These are phyloP conservation scores for Felis chaus DNA, from an alignment of 2,113 vertebrate species.

Conservation along the genomic window DNA sequence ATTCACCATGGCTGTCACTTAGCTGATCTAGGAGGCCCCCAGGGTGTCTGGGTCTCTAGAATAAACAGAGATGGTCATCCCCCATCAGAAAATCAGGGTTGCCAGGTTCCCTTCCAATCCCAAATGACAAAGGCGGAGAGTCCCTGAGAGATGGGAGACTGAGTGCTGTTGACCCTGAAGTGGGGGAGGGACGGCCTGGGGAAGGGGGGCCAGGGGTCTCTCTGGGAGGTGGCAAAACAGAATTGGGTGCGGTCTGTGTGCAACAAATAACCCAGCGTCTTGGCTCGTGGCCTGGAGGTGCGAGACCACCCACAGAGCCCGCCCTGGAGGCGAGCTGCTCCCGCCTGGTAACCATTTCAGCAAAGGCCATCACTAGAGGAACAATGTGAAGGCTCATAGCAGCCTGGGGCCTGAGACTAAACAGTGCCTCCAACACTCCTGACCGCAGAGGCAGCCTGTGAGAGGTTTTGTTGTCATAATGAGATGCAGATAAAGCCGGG, in stretches of 20 bases:
- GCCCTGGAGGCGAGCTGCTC: conserved; percentile 5
- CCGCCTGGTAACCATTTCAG: conserved; percentile 61
- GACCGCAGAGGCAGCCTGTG: conserved; percentile 11
- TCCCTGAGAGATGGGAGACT: not conserved
- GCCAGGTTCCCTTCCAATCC: not conserved
- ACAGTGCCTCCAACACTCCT: conserved; percentile 66
- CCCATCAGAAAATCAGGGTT: not conserved
- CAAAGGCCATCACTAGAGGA: conserved; percentile 48
- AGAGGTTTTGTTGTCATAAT: conserved; percentile 69
- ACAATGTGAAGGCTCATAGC: conserved; percentile 59
- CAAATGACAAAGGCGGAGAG: conserved; percentile 31
- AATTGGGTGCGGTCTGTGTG: conserved; percentile 8
- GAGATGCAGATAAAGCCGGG: conserved; percentile 64
- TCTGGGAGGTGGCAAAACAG: conserved; percentile 56
- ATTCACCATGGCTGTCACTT: not conserved
- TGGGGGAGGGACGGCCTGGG: not conserved
- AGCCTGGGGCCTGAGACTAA: conserved; percentile 29
- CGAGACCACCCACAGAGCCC: conserved; percentile 75
- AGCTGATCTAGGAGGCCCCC: not conserved
- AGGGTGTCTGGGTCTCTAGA: not conserved
- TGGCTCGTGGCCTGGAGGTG: conserved; percentile 74
- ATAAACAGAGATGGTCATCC: not conserved
- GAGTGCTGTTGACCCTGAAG: not conserved
- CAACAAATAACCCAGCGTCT: conserved; percentile 60
- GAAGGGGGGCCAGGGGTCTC: not conserved